A percentile compares a stretch with the other conserved stretches of the same genome.
Conservation (phyloP, 2,113 vertebrate species). For the Corythaeola cristata region DNA sequence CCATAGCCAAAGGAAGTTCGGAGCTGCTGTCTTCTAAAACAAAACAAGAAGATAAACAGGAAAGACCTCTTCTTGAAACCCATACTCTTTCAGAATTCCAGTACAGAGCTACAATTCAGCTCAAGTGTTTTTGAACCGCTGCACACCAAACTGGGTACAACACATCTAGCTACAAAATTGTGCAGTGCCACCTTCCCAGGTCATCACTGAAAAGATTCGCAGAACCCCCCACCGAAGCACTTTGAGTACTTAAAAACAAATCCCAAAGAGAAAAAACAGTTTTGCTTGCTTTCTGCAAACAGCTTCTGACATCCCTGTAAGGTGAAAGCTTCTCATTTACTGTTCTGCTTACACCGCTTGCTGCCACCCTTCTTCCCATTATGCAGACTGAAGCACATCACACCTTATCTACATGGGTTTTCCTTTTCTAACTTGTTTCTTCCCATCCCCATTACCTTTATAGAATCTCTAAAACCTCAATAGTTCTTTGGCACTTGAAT, state of each 20-base stretch:
- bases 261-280: neutral
- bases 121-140: neutral
- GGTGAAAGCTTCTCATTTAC: neutral
- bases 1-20: neutral
- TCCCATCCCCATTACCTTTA: neutral
- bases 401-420: neutral
- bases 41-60: neutral
- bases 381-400: neutral
- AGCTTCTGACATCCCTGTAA: neutral
- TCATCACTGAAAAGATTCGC: neutral
- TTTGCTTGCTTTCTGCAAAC: neutral
- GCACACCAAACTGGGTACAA: neutral
- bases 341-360: neutral
- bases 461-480: neutral
- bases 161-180: neutral
- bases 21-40: neutral
- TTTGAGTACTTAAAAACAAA: neutral
- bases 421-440: neutral
- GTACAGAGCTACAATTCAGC: neutral
- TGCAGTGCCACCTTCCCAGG: rapidly evolving
- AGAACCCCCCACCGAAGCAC: neutral
- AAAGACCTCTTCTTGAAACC: neutral
- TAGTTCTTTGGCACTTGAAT: neutral
- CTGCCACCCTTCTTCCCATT: neutral
- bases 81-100: neutral